phyloP scores from a whole-genome alignment of 2,113 vertebrate genomes.

The Chauna torquata region DNA sequence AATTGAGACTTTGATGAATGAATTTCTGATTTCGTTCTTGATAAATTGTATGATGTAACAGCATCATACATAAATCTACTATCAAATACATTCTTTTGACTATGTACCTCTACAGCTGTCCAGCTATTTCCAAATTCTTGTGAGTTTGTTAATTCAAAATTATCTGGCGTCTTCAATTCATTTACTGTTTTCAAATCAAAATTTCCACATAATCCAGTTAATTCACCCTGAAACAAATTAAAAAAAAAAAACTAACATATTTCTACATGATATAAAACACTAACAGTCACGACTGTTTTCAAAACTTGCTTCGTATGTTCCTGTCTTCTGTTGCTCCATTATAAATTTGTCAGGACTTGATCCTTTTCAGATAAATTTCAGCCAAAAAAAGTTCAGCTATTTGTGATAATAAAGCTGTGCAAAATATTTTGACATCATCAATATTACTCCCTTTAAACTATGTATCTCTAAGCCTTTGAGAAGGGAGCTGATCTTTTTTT shows the following conservation, averaged over 20 bases:
- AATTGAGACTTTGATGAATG: not conserved
- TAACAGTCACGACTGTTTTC: fast-evolving
- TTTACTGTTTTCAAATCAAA: conserved; percentile 95
- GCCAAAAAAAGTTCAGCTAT: not conserved
- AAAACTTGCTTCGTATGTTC: not conserved
- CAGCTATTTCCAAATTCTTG: conserved; percentile 97
- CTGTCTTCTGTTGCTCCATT: not conserved
- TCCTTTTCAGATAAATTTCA: not conserved
- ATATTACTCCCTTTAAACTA: not conserved
- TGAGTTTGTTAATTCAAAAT: conserved; percentile 88
- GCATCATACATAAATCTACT: not conserved
- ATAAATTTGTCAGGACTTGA: not conserved
- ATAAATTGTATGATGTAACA: not conserved
- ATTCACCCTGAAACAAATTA: conserved; percentile 82
- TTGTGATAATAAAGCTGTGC: not conserved
- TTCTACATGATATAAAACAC: not conserved
- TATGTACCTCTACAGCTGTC: conserved; percentile 85
- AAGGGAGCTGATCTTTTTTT: not conserved
- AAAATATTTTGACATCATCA: not conserved
- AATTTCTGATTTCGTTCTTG: not conserved
- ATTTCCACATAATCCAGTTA: conserved; percentile 93
- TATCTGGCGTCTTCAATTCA: conserved; percentile 93
- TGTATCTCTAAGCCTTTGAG: not conserved
- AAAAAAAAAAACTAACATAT: not conserved
- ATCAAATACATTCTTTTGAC: not conserved